Evolutionary conservation across 1,140 invertebrate genomes (phyloP), one percentile per base, ranked within the genome.

Genomic region (Macrobrachium rosenbergii): DNA sequence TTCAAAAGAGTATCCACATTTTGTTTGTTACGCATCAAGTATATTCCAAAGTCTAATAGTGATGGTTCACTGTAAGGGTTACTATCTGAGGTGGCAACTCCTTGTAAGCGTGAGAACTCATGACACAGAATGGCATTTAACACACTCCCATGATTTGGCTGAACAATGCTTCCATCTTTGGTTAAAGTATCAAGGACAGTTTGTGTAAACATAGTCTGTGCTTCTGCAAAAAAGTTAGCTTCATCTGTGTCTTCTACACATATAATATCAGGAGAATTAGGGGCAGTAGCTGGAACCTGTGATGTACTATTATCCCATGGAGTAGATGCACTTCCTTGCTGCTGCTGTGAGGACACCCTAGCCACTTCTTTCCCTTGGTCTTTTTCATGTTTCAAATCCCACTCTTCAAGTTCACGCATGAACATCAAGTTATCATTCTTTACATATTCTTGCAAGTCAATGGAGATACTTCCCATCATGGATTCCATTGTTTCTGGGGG

Each of bases 381-480:
- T 16, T 63, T 84, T 64, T 90, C 73, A 82, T 91, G 91, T 78
- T 91, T 91, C 11, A 82, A 79, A 82, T 93, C 92, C 92, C 92
- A 93, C 10, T 92, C 90, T 17, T 91, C 89, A 6, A 92, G 91
- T 88, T 93, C 92, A 58, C 91, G 88, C 28, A 73, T 78, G 86
- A 93, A 93, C 45, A 84, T 83, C 37, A 90, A 89, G 89, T 93
- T 93, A 87, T 93, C 92, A 59, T 91, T 89, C 60, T 91, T 90
- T 12, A 93, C 91, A 87, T 91, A 90, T n/a, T 91, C 90, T 75
- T 90, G 90, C 5, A 93, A 90, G 82, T 92, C 91, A 59, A 90
- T 84, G 11, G 92, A 91, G 45, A 92, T 72, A 11, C 60, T 79
- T 23, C 67, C 67, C 72, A 89, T 75, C 76, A 83, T 62, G 11